Evolutionary conservation across 1,140 invertebrate genomes (phyloP), one percentile per base, ranked within the genome.

Genomic region (Ceratina calcarata): DNA sequence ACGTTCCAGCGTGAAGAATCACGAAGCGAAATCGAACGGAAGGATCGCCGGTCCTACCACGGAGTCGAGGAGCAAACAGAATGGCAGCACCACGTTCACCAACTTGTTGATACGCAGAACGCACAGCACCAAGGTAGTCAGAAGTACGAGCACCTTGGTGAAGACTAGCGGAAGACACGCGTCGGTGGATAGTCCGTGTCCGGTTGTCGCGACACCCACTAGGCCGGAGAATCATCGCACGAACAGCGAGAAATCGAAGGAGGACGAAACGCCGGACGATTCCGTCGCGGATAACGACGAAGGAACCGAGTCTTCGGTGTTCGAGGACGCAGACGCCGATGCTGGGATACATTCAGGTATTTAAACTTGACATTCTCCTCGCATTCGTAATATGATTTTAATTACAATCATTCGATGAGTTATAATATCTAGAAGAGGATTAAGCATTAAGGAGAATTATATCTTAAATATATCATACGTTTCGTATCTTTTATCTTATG

Each of bases 51-150:
- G 78, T 49, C 51, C 72, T 70, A 27, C 86, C 53, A 74, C 73
- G 61, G 88, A 80, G 61, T 15, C 73, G 0, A 84, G 61, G 57
- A 22, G 13, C 66, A 86, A 85, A 13, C 84, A 85, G 37, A 85
- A 82, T 24, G 67, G 75, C 32, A 80, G 74, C 27, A 87, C 86
- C 10, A 87, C 86, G 8, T 86, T 93, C 20, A 90, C 90, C 13
- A 92, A 90, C 77, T 80, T 92, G 75, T 82, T 94, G 61, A 95
- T 96, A 78, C 92, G 96, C 10, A 91, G 95, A 58, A 95, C 95
- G 1, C 95, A 96, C 84, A 96, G 95, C 82, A 96, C 95, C 1
- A 96, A 96, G 89, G 87, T 96, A 18, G 94, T 95, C 0, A 93
- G 95, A 70, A 96, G 95, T 84, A 95, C 90, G 6, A 92, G 92